A percentile compares a stretch with the other conserved stretches of the same genome.
Conservation (phyloP, 2,113 vertebrate species). For the Oenanthe oenanthe region DNA sequence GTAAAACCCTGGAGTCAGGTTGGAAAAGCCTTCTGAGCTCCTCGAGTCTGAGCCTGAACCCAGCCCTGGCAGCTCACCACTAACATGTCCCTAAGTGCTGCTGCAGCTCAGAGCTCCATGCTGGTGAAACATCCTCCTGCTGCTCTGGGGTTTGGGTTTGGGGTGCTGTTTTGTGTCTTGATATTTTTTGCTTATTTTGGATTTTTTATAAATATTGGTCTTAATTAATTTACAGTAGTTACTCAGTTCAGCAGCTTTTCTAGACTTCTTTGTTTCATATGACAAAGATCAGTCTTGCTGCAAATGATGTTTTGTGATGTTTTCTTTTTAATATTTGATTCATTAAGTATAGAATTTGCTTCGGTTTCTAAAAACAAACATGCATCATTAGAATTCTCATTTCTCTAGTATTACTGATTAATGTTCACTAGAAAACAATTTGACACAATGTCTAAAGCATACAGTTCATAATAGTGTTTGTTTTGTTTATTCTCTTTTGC, state of each 20-base stretch:
- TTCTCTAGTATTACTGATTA: conserved; percentile 29
- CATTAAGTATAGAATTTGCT: conserved; percentile 25
- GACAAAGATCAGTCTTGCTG: conserved; percentile 10
- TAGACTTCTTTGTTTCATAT: not conserved
- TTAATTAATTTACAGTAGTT: not conserved
- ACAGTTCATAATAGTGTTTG: not conserved
- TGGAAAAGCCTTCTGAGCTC: not conserved
- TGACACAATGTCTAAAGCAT: not conserved
- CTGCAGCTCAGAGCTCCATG: rapidly evolving
- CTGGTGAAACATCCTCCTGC: rapidly evolving
- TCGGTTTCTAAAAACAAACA: conserved; percentile 9
- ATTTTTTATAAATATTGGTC: not conserved
- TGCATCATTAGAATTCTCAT: not conserved
- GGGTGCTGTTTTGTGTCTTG: not conserved
- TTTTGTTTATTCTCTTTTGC: not conserved
- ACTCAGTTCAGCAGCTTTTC: not conserved
- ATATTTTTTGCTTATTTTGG: not conserved
- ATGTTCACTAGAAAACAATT: conserved; percentile 22
- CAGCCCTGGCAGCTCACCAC: not conserved
- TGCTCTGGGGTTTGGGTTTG: not conserved
- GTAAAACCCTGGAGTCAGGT: rapidly evolving
- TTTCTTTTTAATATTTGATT: conserved; percentile 28
- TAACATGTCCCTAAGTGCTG: rapidly evolving
- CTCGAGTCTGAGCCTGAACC: too few species aligned
- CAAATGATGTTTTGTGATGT: conserved; percentile 16